Base-by-base conservation (phyloP, 2,888 invertebrate genomes). In the Allacma fusca region DNA sequence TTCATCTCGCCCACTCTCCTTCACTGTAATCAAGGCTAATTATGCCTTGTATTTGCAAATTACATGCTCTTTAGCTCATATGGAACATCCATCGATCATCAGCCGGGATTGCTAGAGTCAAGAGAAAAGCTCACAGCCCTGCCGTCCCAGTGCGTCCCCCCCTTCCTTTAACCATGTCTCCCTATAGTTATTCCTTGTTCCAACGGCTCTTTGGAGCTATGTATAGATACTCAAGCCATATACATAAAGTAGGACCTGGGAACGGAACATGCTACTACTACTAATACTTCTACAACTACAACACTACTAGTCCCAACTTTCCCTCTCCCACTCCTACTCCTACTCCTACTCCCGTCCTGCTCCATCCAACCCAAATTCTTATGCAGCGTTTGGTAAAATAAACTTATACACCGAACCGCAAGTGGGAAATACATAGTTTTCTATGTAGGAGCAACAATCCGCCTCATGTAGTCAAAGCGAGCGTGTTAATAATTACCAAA, bases 21-120 rank as follows among this genome's bases (percentile, higher is more conserved):
- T 43, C 64, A 21, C 29, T 76, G 78, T 78, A 81, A 80, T 80
- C 80, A 81, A 81, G 79, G 75, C 81, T 81, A 83, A 83, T 83
- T 82, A 83, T 82, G 78, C 81, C 79, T 77, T 82, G 80, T 80
- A 81, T 82, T 82, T 82, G 81, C 91, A 91, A 91, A 91, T 91
- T 91, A 91, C 91, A 91, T 89, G 91, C 90, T 90, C 91, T 91
- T 91, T 91, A 91, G 90, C 80, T 82, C 79, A 81, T 78, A 82
- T 83, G 81, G 82, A 80, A 81, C 67, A 73, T 40, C 79, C 81
- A 82, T 83, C 81, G 76, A 82, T 83, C 83, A 83, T 81, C 75
- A 68, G 34, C 44, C 62, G 57, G 73, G 73, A 73, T 73, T 73
- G 62, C 24, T 7, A 43, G 59, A 73, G 73, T 73, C 73, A 73